These are phyloP conservation scores for Halichoerus grypus DNA, from an alignment of 2,113 vertebrate species.

Conservation along the genomic window DNA sequence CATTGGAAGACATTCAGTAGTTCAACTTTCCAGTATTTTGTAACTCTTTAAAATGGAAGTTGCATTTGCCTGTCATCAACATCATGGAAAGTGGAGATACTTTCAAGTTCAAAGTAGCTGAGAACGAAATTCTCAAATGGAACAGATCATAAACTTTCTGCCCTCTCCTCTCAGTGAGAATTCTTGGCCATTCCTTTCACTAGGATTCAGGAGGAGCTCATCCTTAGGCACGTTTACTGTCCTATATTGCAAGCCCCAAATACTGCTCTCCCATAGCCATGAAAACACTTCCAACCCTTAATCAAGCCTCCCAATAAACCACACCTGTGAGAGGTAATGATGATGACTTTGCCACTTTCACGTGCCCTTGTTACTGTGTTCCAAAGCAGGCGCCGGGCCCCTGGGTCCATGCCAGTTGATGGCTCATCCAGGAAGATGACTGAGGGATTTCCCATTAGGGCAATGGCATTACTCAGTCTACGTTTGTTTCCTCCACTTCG, in stretches of 20 bases:
- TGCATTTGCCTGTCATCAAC: not conserved
- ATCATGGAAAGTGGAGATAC: not conserved
- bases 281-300: not conserved
- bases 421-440: constrained; percentile 97
- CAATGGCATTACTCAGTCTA: constrained; percentile 94
- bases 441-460: constrained; percentile 94
- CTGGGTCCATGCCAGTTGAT: constrained; percentile 96
- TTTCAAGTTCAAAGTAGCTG: not conserved
- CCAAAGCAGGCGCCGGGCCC: constrained; percentile 94
- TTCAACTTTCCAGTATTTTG: not conserved
- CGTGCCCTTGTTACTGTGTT: constrained; percentile 91
- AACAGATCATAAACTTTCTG: not conserved
- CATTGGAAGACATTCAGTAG: not conserved
- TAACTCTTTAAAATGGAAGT: not conserved
- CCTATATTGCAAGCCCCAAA: not conserved
- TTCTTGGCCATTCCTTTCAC: not conserved
- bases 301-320: not conserved
- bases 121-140: not conserved
- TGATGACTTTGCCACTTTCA: constrained; percentile 94
- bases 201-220: not conserved
- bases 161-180: not conserved
- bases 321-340: constrained; percentile 98
- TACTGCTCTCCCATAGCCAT: not conserved
- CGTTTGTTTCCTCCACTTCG: constrained; percentile 95
- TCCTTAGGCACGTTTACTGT: not conserved